Evolutionary conservation across 2,797 vertebrate genomes (phyloP), one percentile per base, ranked within the genome.

Genomic region (Amblyopsis hoosieri): DNA sequence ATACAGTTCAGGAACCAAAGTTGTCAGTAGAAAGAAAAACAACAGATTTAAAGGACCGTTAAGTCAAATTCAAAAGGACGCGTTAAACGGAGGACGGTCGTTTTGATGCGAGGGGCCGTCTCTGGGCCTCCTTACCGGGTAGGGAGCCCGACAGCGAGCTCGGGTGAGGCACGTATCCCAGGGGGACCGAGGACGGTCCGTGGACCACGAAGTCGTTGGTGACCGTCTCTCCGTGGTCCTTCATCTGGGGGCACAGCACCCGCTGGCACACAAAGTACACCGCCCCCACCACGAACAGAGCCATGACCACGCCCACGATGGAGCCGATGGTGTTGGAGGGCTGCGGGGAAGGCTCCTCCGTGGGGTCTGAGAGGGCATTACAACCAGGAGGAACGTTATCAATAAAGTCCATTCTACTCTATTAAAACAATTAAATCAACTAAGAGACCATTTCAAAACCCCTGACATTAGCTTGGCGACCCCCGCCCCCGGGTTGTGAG

Each of bases 201-300:
- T 96, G 96, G 6, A 98, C 96, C 66, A 98, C 96, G 0, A 97
- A 98, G 80, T 98, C 96, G 0, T 95, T 98, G 78, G 96, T 92
- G 90, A 97, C 96, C 0, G 96, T 96, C 82, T 98, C 96, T 0
- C 94, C 94, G 4, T 99, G 97, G 0, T 96, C 97, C 76, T 98
- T 98, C 96, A 98, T 96, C 81, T 96, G 96, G 0, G 96, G 96
- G 77, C 97, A 99, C 69, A 98, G 89, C 62, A 98, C 95, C 0
- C 96, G 93, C 92, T 98, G 97, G 69, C 97, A 99, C 76, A 98
- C 94, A 1, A 99, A 97, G 74, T 99, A 99, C 74, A 99, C 91
- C 0, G 95, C 96, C 33, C 95, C 97, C 59, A 97, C 96, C 63
- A 98, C 94, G 54, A 99, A 98, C 53, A 99, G 87, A 0, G 95